Percentiles rank a stretch among this genome's conserved stretches.
Evolutionary conservation across 2,888 invertebrate species (phyloP).

Genomic region (Sinohyriopsis cumingii): DNA sequence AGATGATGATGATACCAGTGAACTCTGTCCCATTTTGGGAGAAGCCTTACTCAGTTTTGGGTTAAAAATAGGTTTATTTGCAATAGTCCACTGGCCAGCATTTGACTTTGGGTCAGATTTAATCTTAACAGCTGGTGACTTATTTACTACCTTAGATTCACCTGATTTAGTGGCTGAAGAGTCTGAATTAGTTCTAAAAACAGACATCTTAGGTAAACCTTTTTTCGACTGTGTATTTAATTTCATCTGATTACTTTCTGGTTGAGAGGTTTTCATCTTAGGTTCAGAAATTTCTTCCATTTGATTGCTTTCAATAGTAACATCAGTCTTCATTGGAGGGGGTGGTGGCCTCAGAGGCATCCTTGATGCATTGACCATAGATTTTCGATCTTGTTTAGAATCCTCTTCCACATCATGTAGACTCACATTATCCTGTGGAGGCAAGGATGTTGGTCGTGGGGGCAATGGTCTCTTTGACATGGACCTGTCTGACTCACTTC

Average conservation of each 20-base stretch:
- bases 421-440: conserved; percentile 32
- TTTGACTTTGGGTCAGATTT: conserved; percentile 6
- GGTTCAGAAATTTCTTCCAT: conserved; percentile 21
- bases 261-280: conserved; percentile 21
- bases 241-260: background rate
- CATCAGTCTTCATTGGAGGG: conserved; percentile 24
- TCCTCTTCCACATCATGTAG: conserved; percentile 3
- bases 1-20: too few relatives aligned
- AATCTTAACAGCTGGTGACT: background rate
- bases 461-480: conserved; percentile 31
- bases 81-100: conserved; percentile 2
- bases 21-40: too few relatives aligned
- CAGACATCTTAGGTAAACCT: conserved; percentile 18
- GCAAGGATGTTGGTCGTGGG: conserved; percentile 44
- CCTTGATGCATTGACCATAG: conserved; percentile 23
- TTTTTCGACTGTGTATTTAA: conserved; percentile 19
- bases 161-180: conserved; percentile 2
- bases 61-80: conserved; percentile 30
- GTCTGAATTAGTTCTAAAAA: conserved; percentile 29
- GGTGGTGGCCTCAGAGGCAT: conserved; percentile 39
- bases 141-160: background rate
- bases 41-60: background rate
- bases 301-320: conserved; percentile 5
- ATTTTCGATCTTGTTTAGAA: conserved; percentile 28
- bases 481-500: conserved; percentile 27